phyloP scores from a whole-genome alignment of 2,113 vertebrate species.

The Sciurus niger region DNA sequence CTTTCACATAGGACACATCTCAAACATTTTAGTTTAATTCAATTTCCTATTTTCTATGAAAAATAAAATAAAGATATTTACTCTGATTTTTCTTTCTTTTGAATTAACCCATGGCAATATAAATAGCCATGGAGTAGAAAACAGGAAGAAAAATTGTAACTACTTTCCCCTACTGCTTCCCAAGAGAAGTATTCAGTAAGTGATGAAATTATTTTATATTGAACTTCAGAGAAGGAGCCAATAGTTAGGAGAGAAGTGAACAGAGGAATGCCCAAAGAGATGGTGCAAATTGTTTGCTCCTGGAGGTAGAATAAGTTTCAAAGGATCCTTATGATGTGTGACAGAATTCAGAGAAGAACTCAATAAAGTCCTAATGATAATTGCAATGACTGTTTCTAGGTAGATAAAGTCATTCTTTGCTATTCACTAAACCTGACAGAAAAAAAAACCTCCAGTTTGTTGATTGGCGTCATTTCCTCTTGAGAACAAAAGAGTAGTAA shows the following conservation, averaged over 20 bases:
- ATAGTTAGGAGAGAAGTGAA: background rate
- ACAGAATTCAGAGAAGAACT: background rate
- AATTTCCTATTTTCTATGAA: background rate
- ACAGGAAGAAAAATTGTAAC: background rate
- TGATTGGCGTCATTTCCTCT: background rate
- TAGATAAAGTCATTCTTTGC: background rate
- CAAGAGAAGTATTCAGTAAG: background rate
- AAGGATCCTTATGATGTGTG: background rate
- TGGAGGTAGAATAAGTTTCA: background rate
- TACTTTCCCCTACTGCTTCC: background rate
- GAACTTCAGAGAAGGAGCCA: background rate
- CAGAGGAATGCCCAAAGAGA: background rate
- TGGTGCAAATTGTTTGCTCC: background rate
- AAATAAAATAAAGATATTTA: background rate
- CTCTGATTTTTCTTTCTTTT: background rate
- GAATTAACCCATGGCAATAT: background rate
- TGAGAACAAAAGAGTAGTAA: conserved; percentile 1
- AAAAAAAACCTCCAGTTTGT: conserved; percentile 3
- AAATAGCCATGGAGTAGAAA: background rate
- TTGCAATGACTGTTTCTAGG: background rate
- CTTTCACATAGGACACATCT: background rate
- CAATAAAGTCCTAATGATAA: background rate
- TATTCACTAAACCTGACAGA: background rate
- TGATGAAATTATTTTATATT: background rate
- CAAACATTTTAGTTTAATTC: conserved; percentile 39